Evolutionary conservation across 2,797 vertebrate genomes (phyloP).

Genomic region (Phoebastria nigripes): DNA sequence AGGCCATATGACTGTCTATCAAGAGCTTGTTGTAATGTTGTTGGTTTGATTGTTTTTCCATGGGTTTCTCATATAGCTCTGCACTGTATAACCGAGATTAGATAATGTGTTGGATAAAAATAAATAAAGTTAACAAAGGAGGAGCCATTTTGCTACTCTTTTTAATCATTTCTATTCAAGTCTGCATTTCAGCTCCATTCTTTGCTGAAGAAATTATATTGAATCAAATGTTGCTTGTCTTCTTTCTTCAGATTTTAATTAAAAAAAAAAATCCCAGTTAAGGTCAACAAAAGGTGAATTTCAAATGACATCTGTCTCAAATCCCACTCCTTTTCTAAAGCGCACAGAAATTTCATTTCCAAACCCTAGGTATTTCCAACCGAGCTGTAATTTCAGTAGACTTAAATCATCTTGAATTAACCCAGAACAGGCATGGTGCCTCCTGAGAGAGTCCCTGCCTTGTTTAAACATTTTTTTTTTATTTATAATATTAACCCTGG

Average conservation of each 20-base stretch:
- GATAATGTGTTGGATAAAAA: conserved; percentile 19
- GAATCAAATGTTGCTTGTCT: not conserved
- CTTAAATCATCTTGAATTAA: not conserved
- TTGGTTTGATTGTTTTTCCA: conserved; percentile 48
- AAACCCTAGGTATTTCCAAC: not conserved
- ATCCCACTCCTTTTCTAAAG: not conserved
- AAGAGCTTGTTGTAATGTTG: not conserved
- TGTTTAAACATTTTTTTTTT: conserved; percentile 46
- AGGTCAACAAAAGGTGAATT: conserved; percentile 5
- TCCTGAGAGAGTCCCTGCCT: not conserved
- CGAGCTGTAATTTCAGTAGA: not conserved
- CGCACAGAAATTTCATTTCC: not conserved
- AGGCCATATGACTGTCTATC: not conserved
- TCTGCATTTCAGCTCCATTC: not conserved
- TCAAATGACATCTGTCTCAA: not conserved
- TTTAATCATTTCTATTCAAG: not conserved
- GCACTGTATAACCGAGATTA: conserved; percentile 50
- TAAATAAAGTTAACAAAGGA: not conserved
- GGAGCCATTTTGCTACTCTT: conserved; percentile 12
- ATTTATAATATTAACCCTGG: conserved; percentile 63
- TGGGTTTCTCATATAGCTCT: not conserved
- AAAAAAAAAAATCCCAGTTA: not conserved
- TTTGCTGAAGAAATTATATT: not conserved
- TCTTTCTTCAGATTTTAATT: conserved; percentile 19
- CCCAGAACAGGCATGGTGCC: not conserved